Evolutionary conservation across 2,888 invertebrate genomes (phyloP).

Genomic region (Pseudococcus jackbeardsleyi): DNA sequence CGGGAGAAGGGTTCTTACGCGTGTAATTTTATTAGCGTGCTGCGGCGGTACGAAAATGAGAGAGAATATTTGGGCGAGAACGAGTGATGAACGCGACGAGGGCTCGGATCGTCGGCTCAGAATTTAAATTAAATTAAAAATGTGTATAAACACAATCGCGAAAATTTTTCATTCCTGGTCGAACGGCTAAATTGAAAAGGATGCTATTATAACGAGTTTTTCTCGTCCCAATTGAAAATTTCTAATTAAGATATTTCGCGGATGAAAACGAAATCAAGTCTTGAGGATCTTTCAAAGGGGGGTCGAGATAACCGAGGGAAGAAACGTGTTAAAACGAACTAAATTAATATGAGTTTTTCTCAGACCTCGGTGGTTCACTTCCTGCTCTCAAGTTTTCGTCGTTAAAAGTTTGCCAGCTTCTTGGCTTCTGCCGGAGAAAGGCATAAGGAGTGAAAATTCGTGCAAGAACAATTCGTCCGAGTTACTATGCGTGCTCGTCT

Average conservation of each 20-base stretch:
- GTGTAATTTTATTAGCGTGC: conserved; percentile 7
- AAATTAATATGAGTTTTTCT: conserved; percentile 24
- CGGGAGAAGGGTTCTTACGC: neutral
- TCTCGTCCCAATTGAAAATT: conserved; percentile 13
- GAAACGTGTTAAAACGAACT: neutral
- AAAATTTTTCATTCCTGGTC: conserved; percentile 1
- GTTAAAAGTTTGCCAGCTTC: neutral
- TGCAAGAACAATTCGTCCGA: neutral
- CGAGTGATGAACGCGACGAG: neutral
- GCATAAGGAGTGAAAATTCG: too few relatives aligned
- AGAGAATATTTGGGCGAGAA: neutral
- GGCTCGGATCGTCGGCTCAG: neutral
- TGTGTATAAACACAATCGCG: neutral
- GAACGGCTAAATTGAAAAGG: neutral
- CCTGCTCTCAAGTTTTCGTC: neutral
- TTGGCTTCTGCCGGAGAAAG: neutral
- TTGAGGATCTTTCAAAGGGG: neutral
- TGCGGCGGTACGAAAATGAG: neutral
- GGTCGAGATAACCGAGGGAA: neutral
- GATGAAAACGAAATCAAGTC: conserved; percentile 19
- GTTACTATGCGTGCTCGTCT: neutral
- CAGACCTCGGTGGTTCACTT: neutral
- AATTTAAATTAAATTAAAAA: conserved; percentile 15
- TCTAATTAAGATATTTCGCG: conserved; percentile 19
- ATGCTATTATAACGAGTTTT: conserved; percentile 3